Percentiles rank a stretch among this genome's conserved stretches.
Conservation (phyloP, 2,113 vertebrate genomes). For the Romanogobio albipinnatus region DNA sequence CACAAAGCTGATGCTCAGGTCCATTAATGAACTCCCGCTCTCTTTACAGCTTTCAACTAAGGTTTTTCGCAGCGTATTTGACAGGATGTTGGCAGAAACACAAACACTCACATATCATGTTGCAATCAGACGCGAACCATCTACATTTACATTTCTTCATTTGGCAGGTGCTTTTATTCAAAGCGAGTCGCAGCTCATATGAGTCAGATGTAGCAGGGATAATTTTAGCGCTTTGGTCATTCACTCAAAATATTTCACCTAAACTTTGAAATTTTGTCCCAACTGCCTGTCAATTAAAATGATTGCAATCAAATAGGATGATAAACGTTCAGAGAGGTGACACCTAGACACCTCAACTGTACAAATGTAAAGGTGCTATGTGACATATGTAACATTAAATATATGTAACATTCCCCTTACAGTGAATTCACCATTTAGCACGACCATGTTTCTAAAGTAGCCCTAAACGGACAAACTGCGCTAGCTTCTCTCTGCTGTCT, state of each 20-base stretch:
- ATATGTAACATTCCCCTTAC: not conserved
- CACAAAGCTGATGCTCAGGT: not conserved
- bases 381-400: not conserved
- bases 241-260: not conserved
- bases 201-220: not conserved
- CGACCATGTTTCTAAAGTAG: too few species aligned
- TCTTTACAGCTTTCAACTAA: slow-evolving; percentile 17
- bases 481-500: too few species aligned
- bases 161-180: slow-evolving; percentile 2
- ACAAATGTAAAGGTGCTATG: not conserved
- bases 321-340: not conserved
- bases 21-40: slow-evolving; percentile 29
- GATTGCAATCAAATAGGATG: not conserved
- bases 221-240: not conserved
- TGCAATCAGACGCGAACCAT: slow-evolving; percentile 5
- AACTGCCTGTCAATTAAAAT: not conserved
- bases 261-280: not conserved
- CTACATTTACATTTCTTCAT: not conserved
- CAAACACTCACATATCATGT: not conserved
- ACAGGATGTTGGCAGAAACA: slow-evolving; percentile 21
- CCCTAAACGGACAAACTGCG: too few species aligned
- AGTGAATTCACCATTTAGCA: too few species aligned
- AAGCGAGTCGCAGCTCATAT: slow-evolving; percentile 7
- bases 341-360: not conserved
- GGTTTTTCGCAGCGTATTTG: not conserved